Base-by-base conservation (phyloP, 2,888 invertebrate species). In the Luperina testacea region DNA sequence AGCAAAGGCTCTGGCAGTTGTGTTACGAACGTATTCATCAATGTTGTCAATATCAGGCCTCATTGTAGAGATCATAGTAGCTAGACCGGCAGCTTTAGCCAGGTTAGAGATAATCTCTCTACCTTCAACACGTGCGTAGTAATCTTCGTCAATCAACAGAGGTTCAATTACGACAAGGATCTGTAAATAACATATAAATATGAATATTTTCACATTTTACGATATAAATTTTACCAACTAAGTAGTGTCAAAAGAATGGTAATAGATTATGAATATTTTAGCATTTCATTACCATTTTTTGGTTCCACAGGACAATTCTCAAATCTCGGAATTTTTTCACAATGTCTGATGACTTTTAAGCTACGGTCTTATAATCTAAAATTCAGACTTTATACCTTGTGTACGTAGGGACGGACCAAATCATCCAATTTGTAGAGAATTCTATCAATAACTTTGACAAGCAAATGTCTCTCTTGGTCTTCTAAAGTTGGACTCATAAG, bases 51-150 rank as follows among this genome's bases (percentile, higher is more conserved):
- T 99, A 97, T 99, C 99, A 0, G 99, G 99, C 93, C 99, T 97
- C 99, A 99, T 99, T 0, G 99, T 99, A 8, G 99, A 99, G 92
- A 99, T 99, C 99, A 99, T 99, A 24, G 99, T 99, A 7, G 99
- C 99, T 77, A 99, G 97, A 78, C 99, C 99, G 6, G 99, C 99
- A 2, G 99, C 99, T 97, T 99, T 99, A 0, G 99, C 99, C 92
- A 99, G 97, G 96, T 99, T 99, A 0, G 99, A 99, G 92, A 99
- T 99, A 90, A 99, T 99, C 96, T 99, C 99, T 92, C 99, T 97
- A 88, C 99, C 99, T 95, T 99, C 99, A 15, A 99, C 99, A 94
- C 99, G 98, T 48, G 99, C 99, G 94, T 99, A 99, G 96, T 99
- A 99, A 95, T 99, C 99, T 97, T 99, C 99, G 94, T 99, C 99